These are phyloP conservation scores for Psettodes erumei DNA, from an alignment of 2,113 vertebrate species.

Conservation along the genomic window DNA sequence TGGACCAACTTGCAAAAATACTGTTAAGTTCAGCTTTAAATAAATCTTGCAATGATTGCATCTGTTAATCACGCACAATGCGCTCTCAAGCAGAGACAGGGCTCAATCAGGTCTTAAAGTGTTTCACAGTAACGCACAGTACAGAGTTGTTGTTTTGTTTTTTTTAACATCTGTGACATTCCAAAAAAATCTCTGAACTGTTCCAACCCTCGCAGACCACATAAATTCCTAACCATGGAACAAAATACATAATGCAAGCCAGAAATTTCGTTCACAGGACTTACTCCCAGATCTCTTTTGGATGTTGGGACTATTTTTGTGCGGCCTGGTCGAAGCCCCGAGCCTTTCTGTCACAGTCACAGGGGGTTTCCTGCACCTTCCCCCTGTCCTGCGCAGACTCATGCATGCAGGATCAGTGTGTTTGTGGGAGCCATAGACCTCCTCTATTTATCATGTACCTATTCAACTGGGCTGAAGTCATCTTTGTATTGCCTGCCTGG, in stretches of 20 bases:
- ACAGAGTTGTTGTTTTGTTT: conserved; percentile 16
- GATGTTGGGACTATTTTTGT: conserved; percentile 43
- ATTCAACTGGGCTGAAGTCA: conserved; percentile 59
- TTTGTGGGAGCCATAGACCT: conserved; percentile 23
- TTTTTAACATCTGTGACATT: conserved; percentile 54
- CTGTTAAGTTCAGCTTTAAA: background rate
- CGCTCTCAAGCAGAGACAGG: conserved; percentile 25
- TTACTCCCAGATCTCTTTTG: conserved; percentile 42
- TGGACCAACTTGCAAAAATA: background rate
- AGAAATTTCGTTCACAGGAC: conserved; percentile 49
- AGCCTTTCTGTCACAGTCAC: conserved; percentile 39
- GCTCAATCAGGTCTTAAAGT: conserved; percentile 40
- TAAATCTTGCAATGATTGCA: conserved; percentile 11
- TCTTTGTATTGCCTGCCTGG: conserved; percentile 42
- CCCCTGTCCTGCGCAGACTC: conserved; percentile 30
- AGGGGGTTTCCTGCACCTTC: conserved; percentile 30
- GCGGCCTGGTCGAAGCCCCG: conserved; percentile 6
- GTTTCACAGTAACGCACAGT: conserved; percentile 51
- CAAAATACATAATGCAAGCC: conserved; percentile 60
- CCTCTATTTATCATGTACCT: conserved; percentile 53
- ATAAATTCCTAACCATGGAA: conserved; percentile 62
- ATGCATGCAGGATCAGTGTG: conserved; percentile 21
- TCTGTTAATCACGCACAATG: conserved; percentile 26
- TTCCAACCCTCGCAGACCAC: conserved; percentile 67
- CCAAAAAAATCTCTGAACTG: conserved; percentile 29